A percentile compares a stretch with the other conserved stretches of the same genome.
phyloP scores from a whole-genome alignment of 1,140 invertebrate genomes.

The Sminthurides bifidus region DNA sequence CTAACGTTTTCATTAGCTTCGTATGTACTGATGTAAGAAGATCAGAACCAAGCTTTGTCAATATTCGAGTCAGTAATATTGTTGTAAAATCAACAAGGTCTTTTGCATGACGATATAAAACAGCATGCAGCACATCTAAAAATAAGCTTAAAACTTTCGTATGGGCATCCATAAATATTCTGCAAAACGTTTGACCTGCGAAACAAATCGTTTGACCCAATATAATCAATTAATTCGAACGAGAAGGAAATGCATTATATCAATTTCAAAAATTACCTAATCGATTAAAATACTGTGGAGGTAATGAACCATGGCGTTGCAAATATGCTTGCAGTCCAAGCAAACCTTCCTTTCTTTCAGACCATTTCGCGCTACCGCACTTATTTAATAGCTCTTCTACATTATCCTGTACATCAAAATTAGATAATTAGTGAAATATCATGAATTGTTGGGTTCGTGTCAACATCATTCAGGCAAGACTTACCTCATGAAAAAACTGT shows the following conservation, averaged over 20 bases:
- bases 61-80: conserved; percentile 28
- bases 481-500: conserved; percentile 27
- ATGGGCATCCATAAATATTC: conserved; percentile 32
- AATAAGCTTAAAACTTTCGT: conserved; percentile 31
- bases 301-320: conserved; percentile 26
- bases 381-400: conserved; percentile 30
- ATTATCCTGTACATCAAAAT: conserved; percentile 18
- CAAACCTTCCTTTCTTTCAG: conserved; percentile 31
- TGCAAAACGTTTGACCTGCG: conserved; percentile 31
- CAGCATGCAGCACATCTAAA: conserved; percentile 30
- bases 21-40: conserved; percentile 30
- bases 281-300: conserved; percentile 28
- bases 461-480: not conserved
- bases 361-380: conserved; percentile 32
- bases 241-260: not conserved
- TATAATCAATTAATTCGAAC: not conserved
- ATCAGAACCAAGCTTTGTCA: conserved; percentile 31
- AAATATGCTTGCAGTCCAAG: conserved; percentile 27
- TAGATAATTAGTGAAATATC: not conserved
- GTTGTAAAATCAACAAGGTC: conserved; percentile 31
- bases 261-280: conserved; percentile 19
- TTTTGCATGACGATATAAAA: conserved; percentile 28
- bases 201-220: not conserved
- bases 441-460: not conserved
- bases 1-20: conserved; percentile 30